Conservation (phyloP, 1,140 invertebrate genomes). For the Mercenaria mercenaria region DNA sequence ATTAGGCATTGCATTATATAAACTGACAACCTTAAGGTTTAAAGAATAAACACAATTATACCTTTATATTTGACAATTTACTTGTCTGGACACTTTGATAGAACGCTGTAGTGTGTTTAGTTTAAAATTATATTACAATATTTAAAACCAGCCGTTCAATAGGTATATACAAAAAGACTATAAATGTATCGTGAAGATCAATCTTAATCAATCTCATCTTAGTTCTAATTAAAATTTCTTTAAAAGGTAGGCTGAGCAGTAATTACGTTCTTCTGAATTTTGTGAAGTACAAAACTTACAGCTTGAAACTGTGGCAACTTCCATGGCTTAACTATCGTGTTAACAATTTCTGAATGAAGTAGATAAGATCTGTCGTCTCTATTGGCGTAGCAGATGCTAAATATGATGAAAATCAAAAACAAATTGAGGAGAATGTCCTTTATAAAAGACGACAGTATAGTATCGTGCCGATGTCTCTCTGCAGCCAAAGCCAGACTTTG, state of each 20-base stretch:
- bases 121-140: too few species aligned
- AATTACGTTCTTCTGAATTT: not conserved
- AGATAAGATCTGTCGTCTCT: slow-evolving; percentile 70
- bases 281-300: not conserved
- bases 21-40: too few species aligned
- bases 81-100: too few species aligned
- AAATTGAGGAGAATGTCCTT: slow-evolving; percentile 59
- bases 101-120: too few species aligned
- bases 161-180: not conserved
- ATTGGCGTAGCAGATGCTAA: slow-evolving; percentile 69
- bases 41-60: too few species aligned
- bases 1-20: not conserved
- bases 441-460: not conserved
- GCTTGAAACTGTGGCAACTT: slow-evolving; percentile 24
- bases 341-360: slow-evolving; percentile 59
- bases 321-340: slow-evolving; percentile 57
- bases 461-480: not conserved
- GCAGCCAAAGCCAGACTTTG: not conserved
- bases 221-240: not conserved
- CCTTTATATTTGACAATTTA: too few species aligned
- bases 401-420: slow-evolving; percentile 49
- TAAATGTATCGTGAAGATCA: not conserved
- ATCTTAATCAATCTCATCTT: too few species aligned
- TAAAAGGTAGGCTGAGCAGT: not conserved
- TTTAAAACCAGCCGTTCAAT: too few species aligned